Conservation (phyloP, 2,888 invertebrate species). For the Stenodera caucasica region DNA sequence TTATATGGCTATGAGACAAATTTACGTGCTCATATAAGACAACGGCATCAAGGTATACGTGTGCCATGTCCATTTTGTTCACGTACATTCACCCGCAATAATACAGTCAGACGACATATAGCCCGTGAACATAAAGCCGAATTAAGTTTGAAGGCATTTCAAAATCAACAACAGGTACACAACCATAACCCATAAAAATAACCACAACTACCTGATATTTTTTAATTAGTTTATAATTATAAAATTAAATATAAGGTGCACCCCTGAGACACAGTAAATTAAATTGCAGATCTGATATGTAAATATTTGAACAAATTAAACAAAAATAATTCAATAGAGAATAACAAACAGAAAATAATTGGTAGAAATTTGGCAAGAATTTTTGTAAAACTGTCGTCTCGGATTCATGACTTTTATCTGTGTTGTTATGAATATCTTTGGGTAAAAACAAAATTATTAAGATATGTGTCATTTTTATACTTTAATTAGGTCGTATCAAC, state of each 20-base stretch:
- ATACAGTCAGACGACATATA: conserved; percentile 88
- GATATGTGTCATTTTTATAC: conserved; percentile 47
- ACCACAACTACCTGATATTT: conserved; percentile 32
- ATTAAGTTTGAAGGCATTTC: conserved; percentile 62
- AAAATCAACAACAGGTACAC: conserved; percentile 61
- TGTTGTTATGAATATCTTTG: conserved; percentile 42
- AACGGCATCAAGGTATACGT: conserved; percentile 88
- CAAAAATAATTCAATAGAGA: background rate
- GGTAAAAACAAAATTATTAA: conserved; percentile 27
- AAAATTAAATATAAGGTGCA: conserved; percentile 18
- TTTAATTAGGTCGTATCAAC: conserved; percentile 36
- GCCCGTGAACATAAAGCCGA: conserved; percentile 86
- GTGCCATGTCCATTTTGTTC: conserved; percentile 90
- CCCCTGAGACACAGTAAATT: conserved; percentile 20
- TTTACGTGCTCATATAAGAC: conserved; percentile 86
- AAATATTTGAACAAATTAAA: background rate
- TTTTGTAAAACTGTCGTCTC: conserved; percentile 31
- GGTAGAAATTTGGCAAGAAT: background rate
- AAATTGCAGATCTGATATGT: background rate
- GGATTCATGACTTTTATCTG: conserved; percentile 45
- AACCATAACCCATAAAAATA: conserved; percentile 64
- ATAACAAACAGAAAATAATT: background rate
- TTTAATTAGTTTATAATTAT: background rate
- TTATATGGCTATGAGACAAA: conserved; percentile 93
- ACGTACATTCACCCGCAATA: conserved; percentile 89